Base-by-base conservation (phyloP, 2,888 invertebrate species). In the Euspilapteryx auroguttella region DNA sequence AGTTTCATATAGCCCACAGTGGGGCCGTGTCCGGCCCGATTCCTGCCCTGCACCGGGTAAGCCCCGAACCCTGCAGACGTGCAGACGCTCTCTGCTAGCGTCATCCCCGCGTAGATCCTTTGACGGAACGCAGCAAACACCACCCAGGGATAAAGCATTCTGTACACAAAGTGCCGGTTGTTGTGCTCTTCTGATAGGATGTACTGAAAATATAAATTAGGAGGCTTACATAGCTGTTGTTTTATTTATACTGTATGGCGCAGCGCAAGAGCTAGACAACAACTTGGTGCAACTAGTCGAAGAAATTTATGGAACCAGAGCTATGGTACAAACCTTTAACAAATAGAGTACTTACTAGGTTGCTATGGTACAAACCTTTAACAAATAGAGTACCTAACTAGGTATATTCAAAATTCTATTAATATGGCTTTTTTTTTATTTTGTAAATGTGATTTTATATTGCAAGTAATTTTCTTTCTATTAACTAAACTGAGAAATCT, bases 61-160 rank as follows among this genome's bases (percentile, higher is more conserved):
- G 91, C 92, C 2, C 97, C 98, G 9, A 98, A 71, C 0, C 94
- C 94, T 2, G 91, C 87, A 57, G 89, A 85, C 10, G 91, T 90
- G 49, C 95, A 95, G n/a, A 92, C 90, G 55, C 90, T 89, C 62
- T 97, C 96, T 0, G 95, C 89, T 29, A 97, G 56, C 0, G 88
- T 83, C 79, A 97, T 85, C 0, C 95, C 97, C 9, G 86, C 81
- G 54, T 94, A 97, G 38, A 98, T 87, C 28, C 97, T 82, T 69
- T 89, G 86, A 4, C 95, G 85, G 62, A 97, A 96, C 30, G 85
- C 85, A 26, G 89, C 82, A 55, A 96, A 98, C 33, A 89, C 78
- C 1, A 90, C 88, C 75, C 89, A 89, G 37, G 92, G 87, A 55
- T 91, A 96, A 65, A 89, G 79, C 37, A 94, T 76, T 28, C 90